These are phyloP conservation scores for Lordiphosa clarofinis DNA, from an alignment of 1,140 invertebrate species.

Conservation along the genomic window DNA sequence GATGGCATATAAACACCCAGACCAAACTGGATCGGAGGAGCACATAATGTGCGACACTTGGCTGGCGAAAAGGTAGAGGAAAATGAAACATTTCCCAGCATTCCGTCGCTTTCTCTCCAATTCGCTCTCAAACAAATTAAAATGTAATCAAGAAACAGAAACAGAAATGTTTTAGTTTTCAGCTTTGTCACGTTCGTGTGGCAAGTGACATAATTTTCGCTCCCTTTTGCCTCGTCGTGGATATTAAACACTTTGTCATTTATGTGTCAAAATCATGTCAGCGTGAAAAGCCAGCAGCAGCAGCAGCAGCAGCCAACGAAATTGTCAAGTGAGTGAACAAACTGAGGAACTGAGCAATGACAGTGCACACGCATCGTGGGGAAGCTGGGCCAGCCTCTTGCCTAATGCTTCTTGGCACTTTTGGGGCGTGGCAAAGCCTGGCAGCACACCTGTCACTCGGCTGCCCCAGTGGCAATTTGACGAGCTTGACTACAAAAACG, in stretches of 20 bases:
- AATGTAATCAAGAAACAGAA: constrained; percentile 39
- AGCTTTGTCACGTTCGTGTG: too few species aligned
- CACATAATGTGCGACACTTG: too few species aligned
- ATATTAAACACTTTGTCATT: constrained; percentile 69
- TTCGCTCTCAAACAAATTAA: constrained; percentile 30
- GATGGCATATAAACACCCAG: constrained; percentile 46
- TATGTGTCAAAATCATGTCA: constrained; percentile 66
- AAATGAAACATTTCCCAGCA: constrained; percentile 28
- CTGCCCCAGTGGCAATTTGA: constrained; percentile 37
- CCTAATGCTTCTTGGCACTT: constrained; percentile 49
- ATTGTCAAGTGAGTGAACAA: constrained; percentile 46
- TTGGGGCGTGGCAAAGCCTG: constrained; percentile 39
- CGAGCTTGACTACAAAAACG: constrained; percentile 35
- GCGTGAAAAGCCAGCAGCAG: constrained; percentile 39
- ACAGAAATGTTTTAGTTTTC: constrained; percentile 9
- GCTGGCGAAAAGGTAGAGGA: constrained; percentile 14
- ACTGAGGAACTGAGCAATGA: constrained; percentile 40
- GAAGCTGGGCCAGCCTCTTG: background rate
- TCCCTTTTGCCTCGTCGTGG: constrained; percentile 7
- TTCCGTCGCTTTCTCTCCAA: constrained; percentile 24
- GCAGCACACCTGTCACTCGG: constrained; percentile 19
- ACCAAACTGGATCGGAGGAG: constrained; percentile 13
- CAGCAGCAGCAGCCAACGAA: constrained; percentile 22
- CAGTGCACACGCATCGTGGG: constrained; percentile 33
- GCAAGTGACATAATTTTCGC: constrained; percentile 46